Evolutionary conservation across 2,888 invertebrate genomes (phyloP), one percentile per base, ranked within the genome.

Genomic region (Hypomecis punctinalis): DNA sequence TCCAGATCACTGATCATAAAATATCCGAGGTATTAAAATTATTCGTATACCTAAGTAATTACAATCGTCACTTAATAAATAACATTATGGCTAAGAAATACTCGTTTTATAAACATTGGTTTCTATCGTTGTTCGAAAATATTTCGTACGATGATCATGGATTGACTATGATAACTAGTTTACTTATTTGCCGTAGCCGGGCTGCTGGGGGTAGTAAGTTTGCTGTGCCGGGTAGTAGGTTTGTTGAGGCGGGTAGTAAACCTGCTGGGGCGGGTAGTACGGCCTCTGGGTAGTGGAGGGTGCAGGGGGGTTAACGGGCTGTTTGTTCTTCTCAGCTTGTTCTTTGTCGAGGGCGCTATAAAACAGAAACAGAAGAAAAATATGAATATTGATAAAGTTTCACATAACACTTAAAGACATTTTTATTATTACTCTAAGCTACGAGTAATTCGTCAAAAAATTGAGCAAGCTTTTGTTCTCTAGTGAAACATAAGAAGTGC

Each of bases 1-100:
- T 66, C 80, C 73, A 73, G 80, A 91, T 91, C 71, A 82, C 84
- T 91, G 86, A 73, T 72, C 76, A 69, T 35, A 35, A 47, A 33
- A 40, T 46, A 75, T 75, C 71, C 70, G 76, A 80, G 76, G 76
- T 78, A 80, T 68, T 70, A 66, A 75, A 70, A 66, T 73, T 74
- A 77, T 73, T 78, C 76, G 76, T 79, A 78, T 79, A 77, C 72
- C 74, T 71, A 66, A 62, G 62, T 64, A 64, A 67, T 68, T 68
- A 73, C 57, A 65, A 61, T 63, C 48, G 11, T 51, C 9, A 33
- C 42, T 64, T 66, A 68, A 66, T 67, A 59, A 67, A 63, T 48
- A 66, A 60, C 33, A 49, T 52, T 53, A 55, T 69, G 67, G 63
- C 67, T 73, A 71, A 71, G 68, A 69, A 68, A 63, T 54, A 47